Evolutionary conservation across 2,797 vertebrate genomes (phyloP), one percentile per base, ranked within the genome.

Genomic region (Danio kyathit): DNA sequence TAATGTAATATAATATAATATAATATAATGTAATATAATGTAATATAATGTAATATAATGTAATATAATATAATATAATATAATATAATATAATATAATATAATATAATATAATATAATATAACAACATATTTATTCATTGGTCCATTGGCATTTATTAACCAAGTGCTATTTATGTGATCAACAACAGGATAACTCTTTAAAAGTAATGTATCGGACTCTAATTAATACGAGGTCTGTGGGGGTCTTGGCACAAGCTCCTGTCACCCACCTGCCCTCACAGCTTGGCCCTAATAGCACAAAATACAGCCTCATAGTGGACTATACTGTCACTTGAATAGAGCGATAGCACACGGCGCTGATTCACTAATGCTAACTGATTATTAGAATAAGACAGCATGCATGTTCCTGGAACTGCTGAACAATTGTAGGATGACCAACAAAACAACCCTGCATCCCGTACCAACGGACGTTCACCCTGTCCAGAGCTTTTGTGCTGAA

Each of bases 311-410:
- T 65, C 56, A 70, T 60, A 69, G 11, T 67, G 57, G 12, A 65
- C 51, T 80, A 40, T 19, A 52, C 19, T 60, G 64, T 75, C 49
- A 77, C 64, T 74, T 74, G 5, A 74, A 83, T 74, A 56, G 46
- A 79, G 66, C 17, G 17, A 49, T 38, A 74, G 60, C 44, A 57
- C 44, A 65, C 72, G 64, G 59, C 12, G 77, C 59, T 86, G 80
- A 81, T 86, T 83, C 72, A 86, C 81, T 66, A 72, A 72, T 76
- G 57, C 69, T 86, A 88, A 88, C 83, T 82, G 78, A 70, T 76
- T 71, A 86, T 88, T 86, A 85, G 65, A 84, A 82, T 84, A 84
- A 87, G 82, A 85, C 76, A 86, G 65, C 82, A 84, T 80, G 78
- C 64, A 74, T 85, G 65, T 89, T 89, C 86, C 83, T 84, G 84